Conservation (phyloP, 2,113 vertebrate species). For the Eidolon helvum region DNA sequence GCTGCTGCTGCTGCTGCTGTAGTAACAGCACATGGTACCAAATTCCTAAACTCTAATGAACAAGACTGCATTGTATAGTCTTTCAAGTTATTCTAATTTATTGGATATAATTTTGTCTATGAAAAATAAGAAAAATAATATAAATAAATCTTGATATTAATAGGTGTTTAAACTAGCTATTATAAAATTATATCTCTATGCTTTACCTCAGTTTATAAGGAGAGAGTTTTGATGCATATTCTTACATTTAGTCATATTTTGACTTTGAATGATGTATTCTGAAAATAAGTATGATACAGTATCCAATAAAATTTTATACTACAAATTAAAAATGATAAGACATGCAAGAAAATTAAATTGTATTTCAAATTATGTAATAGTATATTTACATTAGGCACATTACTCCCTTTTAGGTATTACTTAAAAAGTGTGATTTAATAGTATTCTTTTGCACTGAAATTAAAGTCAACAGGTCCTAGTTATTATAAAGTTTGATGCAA, state of each 20-base stretch:
- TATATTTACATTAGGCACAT: neutral
- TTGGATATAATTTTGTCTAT: neutral
- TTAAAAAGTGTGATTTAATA: neutral
- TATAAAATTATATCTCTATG: neutral
- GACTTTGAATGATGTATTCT: neutral
- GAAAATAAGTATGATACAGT: neutral
- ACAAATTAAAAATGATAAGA: neutral
- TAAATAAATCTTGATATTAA: neutral
- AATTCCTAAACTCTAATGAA: neutral
- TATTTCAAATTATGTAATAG: neutral
- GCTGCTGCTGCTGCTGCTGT: neutral
- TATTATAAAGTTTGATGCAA: neutral
- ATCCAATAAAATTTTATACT: neutral
- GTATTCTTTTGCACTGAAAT: neutral
- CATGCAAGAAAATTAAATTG: neutral
- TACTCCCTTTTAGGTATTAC: neutral
- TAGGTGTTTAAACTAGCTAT: neutral
- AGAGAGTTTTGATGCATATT: neutral
- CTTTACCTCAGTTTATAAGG: neutral
- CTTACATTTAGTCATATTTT: neutral
- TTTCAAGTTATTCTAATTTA: neutral
- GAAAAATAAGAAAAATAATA: neutral
- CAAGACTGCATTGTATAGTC: neutral
- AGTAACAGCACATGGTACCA: neutral
- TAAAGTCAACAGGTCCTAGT: neutral